Base-by-base conservation (phyloP, 2,797 vertebrate genomes). In the Falco cherrug region DNA sequence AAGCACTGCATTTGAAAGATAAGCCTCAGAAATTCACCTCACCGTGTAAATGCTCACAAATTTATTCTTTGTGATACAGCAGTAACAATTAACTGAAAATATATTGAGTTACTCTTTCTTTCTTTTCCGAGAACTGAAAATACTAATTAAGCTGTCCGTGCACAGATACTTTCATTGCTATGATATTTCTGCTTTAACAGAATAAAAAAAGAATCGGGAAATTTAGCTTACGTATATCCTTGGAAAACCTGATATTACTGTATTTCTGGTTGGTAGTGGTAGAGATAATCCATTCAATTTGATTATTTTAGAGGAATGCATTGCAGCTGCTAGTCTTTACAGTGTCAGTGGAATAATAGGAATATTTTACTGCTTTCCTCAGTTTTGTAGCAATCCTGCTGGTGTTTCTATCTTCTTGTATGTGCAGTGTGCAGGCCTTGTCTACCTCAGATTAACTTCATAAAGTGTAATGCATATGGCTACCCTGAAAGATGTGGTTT, bases 41-140 rank as follows among this genome's bases (percentile, higher is more conserved):
- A 45, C 47, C 45, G 86, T 93, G 57, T 60, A 86, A 82, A 89
- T 54, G 71, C 70, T 68, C 39, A 89, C 63, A 83, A 79, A 89
- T 92, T 60, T 92, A 71, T 87, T 71, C 70, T 89, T 93, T 80
- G 54, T 83, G 89, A 71, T 74, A 75, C 33, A 86, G 41, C 63
- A 87, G 33, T 57, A 93, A 78, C 73, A 91, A 91, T 95, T 97
- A 91, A 64, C 16, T 70, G 50, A 80, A 88, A 91, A 84, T 63
- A 60, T 28, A 81, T 83, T 90, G 54, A 93, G 25, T 81, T 74
- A 65, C 51, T 80, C 48, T 33, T 35, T 87, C 65, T 74, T 53
- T 84, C 22, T 84, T 85, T 87, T 48, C 63, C 81, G 81, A 73
- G 73, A 86, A 84, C n/a, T 87, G 61, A 89, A 92, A 87, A 83